Base-by-base conservation (phyloP, 2,888 invertebrate genomes). In the Callinectes sapidus region DNA sequence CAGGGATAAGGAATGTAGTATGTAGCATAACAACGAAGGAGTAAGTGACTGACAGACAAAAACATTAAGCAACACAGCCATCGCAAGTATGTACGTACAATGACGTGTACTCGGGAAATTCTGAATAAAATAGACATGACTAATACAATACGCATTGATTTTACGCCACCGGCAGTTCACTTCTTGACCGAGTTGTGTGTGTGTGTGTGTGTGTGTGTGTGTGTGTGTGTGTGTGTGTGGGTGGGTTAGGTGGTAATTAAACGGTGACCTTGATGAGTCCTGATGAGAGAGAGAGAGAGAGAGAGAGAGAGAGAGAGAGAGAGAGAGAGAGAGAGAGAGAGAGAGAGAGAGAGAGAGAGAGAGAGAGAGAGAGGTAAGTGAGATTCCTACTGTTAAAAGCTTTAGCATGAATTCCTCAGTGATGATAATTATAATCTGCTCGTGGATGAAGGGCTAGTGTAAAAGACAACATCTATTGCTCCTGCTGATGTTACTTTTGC, bases 241-340 rank as follows among this genome's bases (percentile, higher is more conserved):
- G 39, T 39, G 39, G 2, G 39, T 61, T 61, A 61, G 61, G 42
- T 42, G 6, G 16, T 42, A 32, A 1, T 42, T 42, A n/a, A 28
- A 77, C 2, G 35, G 35, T 42, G 23, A 71, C 28, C 77, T 35
- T 10, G 71, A 28, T 32, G 32, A 39, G 28, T 32, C 32, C 85
- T 28, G 85, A 35, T n/a, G 85, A 35, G 85, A 32, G 16, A 85
- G 32, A 85, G 85, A 39, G 35, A 35, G 35, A 81, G 28, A 35
- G 85, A 39, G 48, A 90, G 71, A 77, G n/a, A 23, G 42, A 23
- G 77, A 23, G 32, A 23, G 66, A 32, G 35, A 54, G 13, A n/a
- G 90, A 77, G 90, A 39, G 87, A n/a, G 87, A n/a, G 90, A 71
- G n/a, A 42, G 90, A 35, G 39, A 90, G 71, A 39, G 90, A 16